Percentiles rank a stretch among this genome's conserved stretches.
Evolutionary conservation across 2,797 vertebrate genomes (phyloP).

Genomic region (Natrix natrix): DNA sequence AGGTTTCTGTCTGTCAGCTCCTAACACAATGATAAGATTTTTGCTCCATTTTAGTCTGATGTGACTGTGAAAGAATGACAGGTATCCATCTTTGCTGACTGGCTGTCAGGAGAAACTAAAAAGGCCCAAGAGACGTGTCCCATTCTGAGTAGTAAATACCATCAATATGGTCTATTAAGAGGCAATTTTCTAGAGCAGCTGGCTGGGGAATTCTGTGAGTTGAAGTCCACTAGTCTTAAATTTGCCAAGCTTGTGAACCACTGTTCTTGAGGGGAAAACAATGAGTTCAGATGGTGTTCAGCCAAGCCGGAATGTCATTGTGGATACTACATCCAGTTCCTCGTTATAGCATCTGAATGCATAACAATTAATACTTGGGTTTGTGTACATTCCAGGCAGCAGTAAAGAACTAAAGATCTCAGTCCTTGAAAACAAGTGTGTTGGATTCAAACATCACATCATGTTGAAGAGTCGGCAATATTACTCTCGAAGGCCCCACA

Average conservation of each 20-base stretch:
- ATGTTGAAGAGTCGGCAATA: not conserved
- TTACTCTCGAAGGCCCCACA: not conserved
- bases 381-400: not conserved
- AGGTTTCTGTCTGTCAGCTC: conserved; percentile 1
- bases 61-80: conserved; percentile 56
- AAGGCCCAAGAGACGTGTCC: conserved; percentile 45
- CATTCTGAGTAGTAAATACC: conserved; percentile 52
- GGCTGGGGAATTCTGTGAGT: not conserved
- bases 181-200: not conserved
- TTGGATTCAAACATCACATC: not conserved
- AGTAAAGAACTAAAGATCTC: not conserved
- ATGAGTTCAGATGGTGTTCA: conserved; percentile 14
- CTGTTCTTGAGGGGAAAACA: conserved; percentile 20
- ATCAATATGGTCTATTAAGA: conserved; percentile 37
- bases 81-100: conserved; percentile 53
- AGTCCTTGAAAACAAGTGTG: not conserved
- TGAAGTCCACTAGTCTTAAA: not conserved
- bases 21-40: conserved; percentile 42
- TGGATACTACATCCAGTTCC: not conserved
- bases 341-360: not conserved
- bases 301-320: conserved; percentile 2
- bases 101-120: conserved; percentile 47
- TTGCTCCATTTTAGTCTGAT: conserved; percentile 48
- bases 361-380: not conserved
- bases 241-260: not conserved